phyloP scores from a whole-genome alignment of 2,888 invertebrate species.

The Ormyrus rosae region DNA sequence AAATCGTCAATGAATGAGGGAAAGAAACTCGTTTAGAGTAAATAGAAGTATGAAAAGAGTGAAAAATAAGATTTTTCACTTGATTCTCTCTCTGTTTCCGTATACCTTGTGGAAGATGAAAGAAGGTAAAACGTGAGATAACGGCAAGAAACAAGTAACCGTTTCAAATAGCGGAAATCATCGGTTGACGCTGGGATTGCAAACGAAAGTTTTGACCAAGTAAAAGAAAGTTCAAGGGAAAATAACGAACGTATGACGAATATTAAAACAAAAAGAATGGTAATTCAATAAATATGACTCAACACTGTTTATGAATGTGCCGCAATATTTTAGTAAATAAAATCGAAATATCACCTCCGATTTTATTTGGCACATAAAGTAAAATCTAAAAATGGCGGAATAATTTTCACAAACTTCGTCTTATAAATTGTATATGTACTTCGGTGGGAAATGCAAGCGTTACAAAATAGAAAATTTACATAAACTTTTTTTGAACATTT shows the following conservation, averaged over 20 bases:
- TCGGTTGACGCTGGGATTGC: conserved; percentile 53
- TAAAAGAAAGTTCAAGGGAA: conserved; percentile 37
- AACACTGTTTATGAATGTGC: conserved; percentile 40
- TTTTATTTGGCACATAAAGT: conserved; percentile 33
- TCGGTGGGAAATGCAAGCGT: conserved; percentile 18
- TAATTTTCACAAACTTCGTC: conserved; percentile 48
- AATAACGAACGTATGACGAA: conserved; percentile 48
- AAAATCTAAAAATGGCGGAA: conserved; percentile 40
- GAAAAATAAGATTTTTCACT: conserved; percentile 25
- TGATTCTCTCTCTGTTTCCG: conserved; percentile 21
- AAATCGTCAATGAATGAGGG: conserved; percentile 49
- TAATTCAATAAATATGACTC: conserved; percentile 44
- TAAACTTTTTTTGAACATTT: conserved; percentile 36
- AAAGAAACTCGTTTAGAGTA: conserved; percentile 42
- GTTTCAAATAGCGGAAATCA: conserved; percentile 48
- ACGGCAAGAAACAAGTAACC: conserved; percentile 33
- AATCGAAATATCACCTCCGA: conserved; percentile 21
- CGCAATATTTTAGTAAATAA: conserved; percentile 6
- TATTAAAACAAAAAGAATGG: conserved; percentile 40
- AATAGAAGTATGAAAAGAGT: conserved; percentile 47
- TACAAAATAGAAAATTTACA: conserved; percentile 1
- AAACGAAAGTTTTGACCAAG: conserved; percentile 52
- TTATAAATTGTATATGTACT: conserved; percentile 14
- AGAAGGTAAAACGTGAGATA: conserved; percentile 12
- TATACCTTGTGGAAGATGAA: conserved; percentile 47